These are phyloP conservation scores for Hypolimnas misippus DNA, from an alignment of 2,888 invertebrate species.

Conservation along the genomic window DNA sequence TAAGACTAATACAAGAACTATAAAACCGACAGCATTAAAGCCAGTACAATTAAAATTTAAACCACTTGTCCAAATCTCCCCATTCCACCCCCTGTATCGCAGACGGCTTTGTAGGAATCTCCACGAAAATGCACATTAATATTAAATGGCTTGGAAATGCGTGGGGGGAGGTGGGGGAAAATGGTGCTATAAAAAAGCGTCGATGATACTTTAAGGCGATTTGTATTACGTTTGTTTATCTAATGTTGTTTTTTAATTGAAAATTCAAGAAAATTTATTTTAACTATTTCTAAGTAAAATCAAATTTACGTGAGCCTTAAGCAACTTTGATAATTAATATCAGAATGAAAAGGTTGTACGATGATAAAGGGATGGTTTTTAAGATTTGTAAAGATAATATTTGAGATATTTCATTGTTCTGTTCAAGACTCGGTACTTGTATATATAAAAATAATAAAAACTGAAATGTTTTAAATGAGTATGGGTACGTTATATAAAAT, in stretches of 20 bases:
- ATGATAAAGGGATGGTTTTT: background rate
- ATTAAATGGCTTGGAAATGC: slow-evolving; percentile 85
- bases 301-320: no score
- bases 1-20: slow-evolving; percentile 38
- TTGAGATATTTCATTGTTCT: background rate
- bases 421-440: no score
- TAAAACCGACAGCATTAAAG: slow-evolving; percentile 54
- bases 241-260: slow-evolving; percentile 16
- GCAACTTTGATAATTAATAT: no score
- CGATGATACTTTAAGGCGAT: slow-evolving; percentile 72
- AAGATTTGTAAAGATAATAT: background rate
- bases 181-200: slow-evolving; percentile 64
- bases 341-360: no score
- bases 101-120: slow-evolving; percentile 82
- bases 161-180: slow-evolving; percentile 59
- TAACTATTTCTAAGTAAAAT: no score
- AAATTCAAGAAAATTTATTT: slow-evolving; percentile 8
- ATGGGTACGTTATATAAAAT: no score
- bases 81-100: slow-evolving; percentile 74
- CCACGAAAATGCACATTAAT: slow-evolving; percentile 85
- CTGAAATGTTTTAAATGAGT: no score
- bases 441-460: no score
- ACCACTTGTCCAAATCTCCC: slow-evolving; percentile 70
- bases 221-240: slow-evolving; percentile 62
- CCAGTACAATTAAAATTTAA: slow-evolving; percentile 74